These are phyloP conservation scores for Ichneumoninae sp. DNA, from an alignment of 2,888 invertebrate genomes.

Conservation along the genomic window DNA sequence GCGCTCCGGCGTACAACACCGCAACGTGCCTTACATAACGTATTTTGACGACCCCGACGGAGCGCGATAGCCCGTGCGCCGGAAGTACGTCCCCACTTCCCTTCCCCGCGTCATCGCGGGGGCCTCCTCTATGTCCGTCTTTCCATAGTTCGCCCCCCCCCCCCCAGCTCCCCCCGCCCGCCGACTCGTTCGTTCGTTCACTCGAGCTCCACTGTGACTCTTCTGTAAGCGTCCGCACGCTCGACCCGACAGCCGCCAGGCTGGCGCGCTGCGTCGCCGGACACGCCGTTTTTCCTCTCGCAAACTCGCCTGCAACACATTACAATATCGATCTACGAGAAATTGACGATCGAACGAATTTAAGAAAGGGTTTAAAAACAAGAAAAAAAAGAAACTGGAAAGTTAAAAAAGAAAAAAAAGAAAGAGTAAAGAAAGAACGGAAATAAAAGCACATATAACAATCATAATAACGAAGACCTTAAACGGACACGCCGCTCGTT, in stretches of 20 bases:
- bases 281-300: neutral
- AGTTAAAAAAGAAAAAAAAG: neutral
- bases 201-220: slow-evolving; percentile 41
- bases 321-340: neutral
- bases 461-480: neutral
- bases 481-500: neutral
- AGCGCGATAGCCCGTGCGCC: slow-evolving; percentile 74
- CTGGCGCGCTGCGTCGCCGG: slow-evolving; percentile 11
- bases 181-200: slow-evolving; percentile 11
- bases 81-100: slow-evolving; percentile 74
- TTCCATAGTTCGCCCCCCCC: slow-evolving; percentile 21
- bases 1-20: slow-evolving; percentile 60
- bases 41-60: slow-evolving; percentile 77
- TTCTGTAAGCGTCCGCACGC: slow-evolving; percentile 51
- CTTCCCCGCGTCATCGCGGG: slow-evolving; percentile 61
- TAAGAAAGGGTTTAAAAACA: neutral
- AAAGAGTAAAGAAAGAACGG: neutral
- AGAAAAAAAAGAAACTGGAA: neutral
- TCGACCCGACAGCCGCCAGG: slow-evolving; percentile 33
- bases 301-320: neutral
- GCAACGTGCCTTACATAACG: slow-evolving; percentile 74
- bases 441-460: neutral
- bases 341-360: neutral
- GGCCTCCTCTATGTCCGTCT: slow-evolving; percentile 41
- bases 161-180: neutral